Conservation (phyloP, 1,140 invertebrate genomes). For the Cryptotermes secundus region DNA sequence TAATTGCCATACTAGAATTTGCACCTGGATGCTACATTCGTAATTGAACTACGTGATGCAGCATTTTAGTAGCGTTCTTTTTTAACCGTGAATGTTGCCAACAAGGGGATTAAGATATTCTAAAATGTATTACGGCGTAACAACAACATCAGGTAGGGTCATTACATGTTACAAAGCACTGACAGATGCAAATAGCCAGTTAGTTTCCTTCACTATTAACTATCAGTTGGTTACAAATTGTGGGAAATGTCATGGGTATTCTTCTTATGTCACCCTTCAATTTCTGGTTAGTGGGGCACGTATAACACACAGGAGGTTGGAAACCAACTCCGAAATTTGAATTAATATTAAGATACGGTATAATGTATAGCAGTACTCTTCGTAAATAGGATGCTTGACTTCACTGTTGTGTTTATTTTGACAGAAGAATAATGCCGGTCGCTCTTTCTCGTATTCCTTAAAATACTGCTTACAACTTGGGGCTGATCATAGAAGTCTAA, state of each 20-base stretch:
- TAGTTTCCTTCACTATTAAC: neutral
- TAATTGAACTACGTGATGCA: slow-evolving; percentile 1
- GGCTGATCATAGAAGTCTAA: no score
- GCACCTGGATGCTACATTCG: neutral
- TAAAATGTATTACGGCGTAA: neutral
- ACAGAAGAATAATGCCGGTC: neutral
- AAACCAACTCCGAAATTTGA: neutral
- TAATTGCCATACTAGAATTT: neutral
- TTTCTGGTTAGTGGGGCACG: neutral
- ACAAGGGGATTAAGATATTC: neutral
- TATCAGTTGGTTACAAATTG: neutral
- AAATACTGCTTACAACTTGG: no score
- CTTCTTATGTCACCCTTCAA: neutral
- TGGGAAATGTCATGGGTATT: neutral
- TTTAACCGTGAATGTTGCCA: neutral
- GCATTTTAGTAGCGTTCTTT: neutral
- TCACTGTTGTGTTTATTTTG: neutral
- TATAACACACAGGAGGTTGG: neutral
- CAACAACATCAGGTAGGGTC: neutral
- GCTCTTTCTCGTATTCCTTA: no score
- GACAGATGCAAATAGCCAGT: neutral
- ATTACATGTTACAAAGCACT: neutral
- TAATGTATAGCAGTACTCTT: neutral
- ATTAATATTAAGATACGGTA: neutral
- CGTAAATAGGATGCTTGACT: neutral